Conservation (phyloP, 1,140 invertebrate genomes). For the Caenorhabditis brenneri region DNA sequence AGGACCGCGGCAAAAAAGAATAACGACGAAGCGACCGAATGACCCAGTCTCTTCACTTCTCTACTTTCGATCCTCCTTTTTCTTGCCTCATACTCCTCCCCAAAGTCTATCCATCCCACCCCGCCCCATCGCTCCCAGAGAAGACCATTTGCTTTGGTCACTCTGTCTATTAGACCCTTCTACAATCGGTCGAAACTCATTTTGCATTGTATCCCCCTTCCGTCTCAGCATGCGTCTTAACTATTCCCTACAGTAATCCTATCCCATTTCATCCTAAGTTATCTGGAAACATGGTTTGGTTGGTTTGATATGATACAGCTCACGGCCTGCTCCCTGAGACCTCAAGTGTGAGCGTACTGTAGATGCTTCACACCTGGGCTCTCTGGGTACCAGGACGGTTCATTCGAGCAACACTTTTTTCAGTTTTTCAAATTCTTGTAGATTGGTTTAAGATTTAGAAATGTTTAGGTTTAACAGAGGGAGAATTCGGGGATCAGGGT, state of each 20-base stretch:
- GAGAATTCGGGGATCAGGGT: background rate
- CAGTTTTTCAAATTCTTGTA: too few species aligned
- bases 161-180: background rate
- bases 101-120: constrained; percentile 28
- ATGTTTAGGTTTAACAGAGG: too few species aligned
- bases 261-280: background rate
- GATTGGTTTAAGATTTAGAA: background rate
- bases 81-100: constrained; percentile 42
- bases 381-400: constrained; percentile 41
- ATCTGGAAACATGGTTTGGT: background rate
- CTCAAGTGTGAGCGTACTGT: constrained; percentile 19
- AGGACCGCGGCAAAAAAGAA: constrained; percentile 29
- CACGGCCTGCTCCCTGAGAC: constrained; percentile 29
- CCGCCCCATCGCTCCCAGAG: constrained; percentile 34
- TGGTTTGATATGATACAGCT: background rate
- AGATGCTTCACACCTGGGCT: constrained; percentile 29
- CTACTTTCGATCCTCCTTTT: constrained; percentile 39
- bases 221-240: too few species aligned
- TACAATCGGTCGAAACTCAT: background rate
- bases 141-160: background rate
- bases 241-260: background rate
- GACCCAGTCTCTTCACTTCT: constrained; percentile 40
- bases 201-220: too few species aligned
- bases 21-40: constrained; percentile 41
- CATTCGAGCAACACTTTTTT: background rate